Conservation (phyloP, 2,113 vertebrate species). For the Elgaria multicarinata region DNA sequence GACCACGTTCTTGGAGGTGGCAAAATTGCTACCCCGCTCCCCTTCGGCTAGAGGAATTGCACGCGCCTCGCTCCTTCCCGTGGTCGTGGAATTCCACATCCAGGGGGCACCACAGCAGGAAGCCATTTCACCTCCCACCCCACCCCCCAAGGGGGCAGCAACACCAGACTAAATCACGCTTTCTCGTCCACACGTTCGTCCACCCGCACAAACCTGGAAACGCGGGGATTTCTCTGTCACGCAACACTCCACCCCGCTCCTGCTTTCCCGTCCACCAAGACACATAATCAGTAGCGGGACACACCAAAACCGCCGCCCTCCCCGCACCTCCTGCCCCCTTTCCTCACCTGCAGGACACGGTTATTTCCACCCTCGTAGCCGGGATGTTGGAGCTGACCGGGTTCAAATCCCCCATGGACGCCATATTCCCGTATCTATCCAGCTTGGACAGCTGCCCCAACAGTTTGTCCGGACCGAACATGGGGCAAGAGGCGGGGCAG, state of each 20-base stretch:
- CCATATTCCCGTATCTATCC: slow-evolving; percentile 82
- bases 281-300: neutral
- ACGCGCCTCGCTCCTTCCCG: neutral
- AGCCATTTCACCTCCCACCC: neutral
- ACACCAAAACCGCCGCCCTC: neutral
- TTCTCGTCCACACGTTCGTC: neutral
- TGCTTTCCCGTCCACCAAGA: neutral
- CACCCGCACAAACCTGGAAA: neutral
- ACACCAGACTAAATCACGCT: neutral
- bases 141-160: neutral
- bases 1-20: neutral
- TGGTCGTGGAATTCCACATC: neutral
- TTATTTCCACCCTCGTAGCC: slow-evolving; percentile 95
- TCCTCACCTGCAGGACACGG: slow-evolving; percentile 94
- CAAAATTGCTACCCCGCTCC: neutral
- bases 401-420: slow-evolving; percentile 90
- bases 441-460: slow-evolving; percentile 50
- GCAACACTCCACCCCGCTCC: neutral
- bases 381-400: slow-evolving; percentile 90
- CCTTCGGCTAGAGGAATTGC: neutral
- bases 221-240: neutral
- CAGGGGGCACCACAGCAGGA: neutral
- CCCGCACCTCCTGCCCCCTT: no score
- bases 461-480: slow-evolving; percentile 67
- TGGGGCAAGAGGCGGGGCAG: slow-evolving; percentile 41